Base-by-base conservation (phyloP, 2,888 invertebrate species). In the Tenthredo distinguenda region DNA sequence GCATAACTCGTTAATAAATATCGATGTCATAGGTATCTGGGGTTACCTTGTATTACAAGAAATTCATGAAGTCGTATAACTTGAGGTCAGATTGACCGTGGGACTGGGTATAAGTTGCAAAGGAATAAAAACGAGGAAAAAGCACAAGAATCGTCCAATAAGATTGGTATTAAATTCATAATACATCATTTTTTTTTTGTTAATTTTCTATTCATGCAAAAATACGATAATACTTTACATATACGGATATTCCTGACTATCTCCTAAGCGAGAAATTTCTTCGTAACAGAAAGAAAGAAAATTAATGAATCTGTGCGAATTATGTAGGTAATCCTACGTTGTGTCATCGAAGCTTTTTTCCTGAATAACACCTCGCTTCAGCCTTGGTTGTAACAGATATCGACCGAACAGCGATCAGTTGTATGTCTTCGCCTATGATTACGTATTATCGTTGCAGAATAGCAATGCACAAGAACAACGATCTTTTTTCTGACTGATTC, bases 351-450 rank as follows among this genome's bases (percentile, higher is more conserved):
- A 81, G 58, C 81, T 62, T 40, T 40, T 26, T 58, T 81, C 2
- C 81, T 81, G 55, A 77, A 77, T 50, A 77, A 77, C 34, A 34
- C 50, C 77, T 55, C n/a, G 26, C 40, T 9, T 81, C 37, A n/a
- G 40, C 15, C 40, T 81, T 12, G 40, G 21, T 62, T 62, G 58
- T 81, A 58, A 58, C 68, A 34, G 31, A 83, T 83, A 83, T 83
- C 83, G 83, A 83, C 50, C 81, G 65, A 65, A 62, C 15, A 62
- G 12, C 65, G 62, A 62, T 81, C 68, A 68, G 43, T 83, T 21
- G 31, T 68, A 83, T 15, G 83, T 47, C 83, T 83, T 83, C 83
- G n/a, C 68, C 68, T 68, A 34, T 37, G 31, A 26, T 83, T 83
- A 71, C 83, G 31, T 68, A 77, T 74, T 21, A 26, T 74, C 26